phyloP scores from a whole-genome alignment of 2,113 vertebrate genomes.

The Sceloporus undulatus region DNA sequence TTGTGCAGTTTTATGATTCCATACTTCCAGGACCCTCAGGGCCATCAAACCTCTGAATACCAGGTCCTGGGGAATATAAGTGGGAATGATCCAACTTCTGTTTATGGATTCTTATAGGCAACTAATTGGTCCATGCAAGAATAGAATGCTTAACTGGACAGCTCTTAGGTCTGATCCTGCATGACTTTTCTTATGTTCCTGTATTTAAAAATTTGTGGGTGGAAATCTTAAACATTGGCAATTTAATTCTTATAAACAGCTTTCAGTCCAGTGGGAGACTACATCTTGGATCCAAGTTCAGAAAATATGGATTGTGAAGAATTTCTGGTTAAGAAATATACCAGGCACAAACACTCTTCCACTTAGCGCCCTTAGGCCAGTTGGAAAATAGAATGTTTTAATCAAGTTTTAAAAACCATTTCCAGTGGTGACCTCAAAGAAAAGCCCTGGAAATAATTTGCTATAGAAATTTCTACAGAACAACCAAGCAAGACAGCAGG shows the following conservation, averaged over 20 bases:
- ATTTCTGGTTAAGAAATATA: slow-evolving; percentile 46
- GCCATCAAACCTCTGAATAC: too few relatives aligned
- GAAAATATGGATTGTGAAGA: background rate
- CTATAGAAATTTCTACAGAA: slow-evolving; percentile 46
- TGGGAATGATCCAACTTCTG: background rate
- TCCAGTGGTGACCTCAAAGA: slow-evolving; percentile 53
- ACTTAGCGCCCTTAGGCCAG: slow-evolving; percentile 49
- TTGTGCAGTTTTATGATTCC: background rate
- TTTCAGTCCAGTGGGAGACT: slow-evolving; percentile 31
- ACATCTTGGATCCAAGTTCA: background rate
- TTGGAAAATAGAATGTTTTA: slow-evolving; percentile 55
- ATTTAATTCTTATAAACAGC: slow-evolving; percentile 3
- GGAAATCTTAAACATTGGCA: slow-evolving; percentile 15
- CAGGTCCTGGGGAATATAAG: too few relatives aligned
- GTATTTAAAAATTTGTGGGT: too few relatives aligned
- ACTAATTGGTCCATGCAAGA: too few relatives aligned
- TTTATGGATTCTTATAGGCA: background rate
- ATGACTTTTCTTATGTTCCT: too few relatives aligned
- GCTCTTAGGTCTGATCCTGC: too few relatives aligned
- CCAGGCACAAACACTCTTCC: slow-evolving; percentile 21
- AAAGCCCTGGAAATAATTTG: slow-evolving; percentile 57
- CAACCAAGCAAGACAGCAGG: slow-evolving; percentile 17
- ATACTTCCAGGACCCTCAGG: too few relatives aligned
- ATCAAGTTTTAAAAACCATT: slow-evolving; percentile 56
- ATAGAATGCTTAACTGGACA: too few relatives aligned